Base-by-base conservation (phyloP, 1,140 invertebrate species). In the Aphidius ervi region DNA sequence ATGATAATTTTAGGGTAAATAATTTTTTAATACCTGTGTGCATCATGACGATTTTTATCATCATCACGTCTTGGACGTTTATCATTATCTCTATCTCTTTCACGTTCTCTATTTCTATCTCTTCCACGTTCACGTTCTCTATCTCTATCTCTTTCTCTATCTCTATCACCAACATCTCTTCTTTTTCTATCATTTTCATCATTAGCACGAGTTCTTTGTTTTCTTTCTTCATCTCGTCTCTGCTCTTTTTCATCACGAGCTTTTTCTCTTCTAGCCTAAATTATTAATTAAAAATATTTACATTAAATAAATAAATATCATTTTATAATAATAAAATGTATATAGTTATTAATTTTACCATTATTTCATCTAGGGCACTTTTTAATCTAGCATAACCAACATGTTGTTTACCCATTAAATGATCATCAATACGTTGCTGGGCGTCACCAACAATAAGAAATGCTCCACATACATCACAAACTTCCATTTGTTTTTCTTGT, bases 401-500 rank as follows among this genome's bases (percentile, higher is more conserved):
- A 82, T 99, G 97, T 74, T 98, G 96, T 82, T 98, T 98, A 5
- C 97, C 97, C 85, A 94, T 95, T 43, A 98, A 81, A 83, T 99
- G 96, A 78, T 99, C 97, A 73, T 98, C 95, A 64, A 98, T 94
- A 65, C 97, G 84, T 71, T 97, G 95, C 73, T 98, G 95, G 3
- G 95, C 96, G 82, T 99, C 97, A n/a, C 90, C 96, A 23, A 99
- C 95, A 70, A 99, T 98, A 9, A 99, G 82, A 79, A 99, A 98
- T 7, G 97, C 96, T 5, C 97, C 97, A 81, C 97, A 99, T 3
- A 98, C 94, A 69, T 95, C 92, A 81, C 97, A 99, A 4, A 99
- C 95, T 81, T 99, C 96, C 97, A 99, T 99, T 75, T 95, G 93
- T 76, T 97, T 98, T 77, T 95, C 94, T 74, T 92, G 93, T 42